Evolutionary conservation across 2,797 vertebrate species (phyloP).

Genomic region (Rhinichthys osculus): DNA sequence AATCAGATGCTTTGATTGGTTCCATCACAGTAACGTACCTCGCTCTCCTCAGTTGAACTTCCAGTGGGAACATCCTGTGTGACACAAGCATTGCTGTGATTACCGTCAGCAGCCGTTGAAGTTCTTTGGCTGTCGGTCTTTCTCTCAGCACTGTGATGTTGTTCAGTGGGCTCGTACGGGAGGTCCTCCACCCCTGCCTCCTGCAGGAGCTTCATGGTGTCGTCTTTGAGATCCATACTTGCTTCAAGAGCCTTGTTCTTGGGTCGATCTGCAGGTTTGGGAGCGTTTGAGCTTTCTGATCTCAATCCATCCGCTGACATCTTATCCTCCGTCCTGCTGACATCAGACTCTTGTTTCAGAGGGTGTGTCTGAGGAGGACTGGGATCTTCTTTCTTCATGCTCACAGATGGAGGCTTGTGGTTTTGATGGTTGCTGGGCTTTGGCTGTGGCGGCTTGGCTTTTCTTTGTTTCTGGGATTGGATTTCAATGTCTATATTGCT

Average conservation of each 20-base stretch:
- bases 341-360: slow-evolving; percentile 62
- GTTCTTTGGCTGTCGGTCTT: slow-evolving; percentile 20
- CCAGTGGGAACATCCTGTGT: slow-evolving; percentile 51
- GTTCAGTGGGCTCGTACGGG: slow-evolving; percentile 25
- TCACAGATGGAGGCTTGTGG: slow-evolving; percentile 39
- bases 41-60: slow-evolving; percentile 32
- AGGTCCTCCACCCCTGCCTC: slow-evolving; percentile 62
- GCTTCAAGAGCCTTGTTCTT: slow-evolving; percentile 54
- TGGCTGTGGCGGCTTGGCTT: slow-evolving; percentile 60
- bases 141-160: slow-evolving; percentile 15
- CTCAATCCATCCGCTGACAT: slow-evolving; percentile 57
- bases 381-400: slow-evolving; percentile 60
- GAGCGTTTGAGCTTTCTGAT: slow-evolving; percentile 62
- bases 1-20: neutral
- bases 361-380: slow-evolving; percentile 52
- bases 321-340: slow-evolving; percentile 63
- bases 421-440: slow-evolving; percentile 56
- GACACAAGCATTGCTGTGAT: slow-evolving; percentile 59
- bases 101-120: slow-evolving; percentile 39
- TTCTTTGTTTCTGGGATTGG: slow-evolving; percentile 60
- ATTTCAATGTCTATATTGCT: slow-evolving; percentile 87
- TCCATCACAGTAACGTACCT: slow-evolving; percentile 65
- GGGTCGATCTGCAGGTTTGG: slow-evolving; percentile 55
- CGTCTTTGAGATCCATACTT: slow-evolving; percentile 66
- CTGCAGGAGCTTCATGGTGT: slow-evolving; percentile 81